Evolutionary conservation across 2,797 vertebrate species (phyloP), one percentile per base, ranked within the genome.

Genomic region (Rhinatrema bivittatum): DNA sequence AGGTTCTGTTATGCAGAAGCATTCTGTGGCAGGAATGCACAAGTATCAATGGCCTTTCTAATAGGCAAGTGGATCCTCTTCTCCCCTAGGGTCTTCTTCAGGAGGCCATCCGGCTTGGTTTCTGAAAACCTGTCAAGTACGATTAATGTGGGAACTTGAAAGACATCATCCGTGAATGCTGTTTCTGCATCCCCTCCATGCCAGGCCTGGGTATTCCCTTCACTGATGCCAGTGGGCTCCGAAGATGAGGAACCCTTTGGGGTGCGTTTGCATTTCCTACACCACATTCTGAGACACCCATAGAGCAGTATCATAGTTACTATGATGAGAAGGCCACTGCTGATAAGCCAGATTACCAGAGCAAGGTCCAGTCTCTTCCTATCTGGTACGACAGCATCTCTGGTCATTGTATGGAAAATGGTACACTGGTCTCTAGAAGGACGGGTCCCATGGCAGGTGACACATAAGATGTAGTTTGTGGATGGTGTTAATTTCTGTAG

Each of bases 261-360:
- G 7, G 4, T 34, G 11, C 16, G 18, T 17, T 32, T 33, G 22
- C 22, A 41, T n/a, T 16, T 41, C n/a, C 24, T 32, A 11, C 21
- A 32, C 29, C 30, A 42, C 39, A 42, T 30, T 23, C 16, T 42
- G 17, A 42, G 22, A 13, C 39, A 42, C 8, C 29, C 39, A 20
- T 20, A 22, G n/a, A 42, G 21, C 12, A 42, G 30, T 12, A 33
- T 18, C 3, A 42, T 13, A 8, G 23, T 21, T 13, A 29, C 7
- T 24, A 42, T 42, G 17, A 42, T 32, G 12, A 42, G 21, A 21
- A 33, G 30, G 16, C 26, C 16, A n/a, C 39, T 33, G 23, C 29
- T 42, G 10, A 28, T 42, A 8, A 42, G 29, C 39, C 39, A 42
- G 5, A 42, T 28, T 20, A 42, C 13, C 20, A 22, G 20, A 18